phyloP scores from a whole-genome alignment of 2,888 invertebrate species.

The Ceraclea dissimilis region DNA sequence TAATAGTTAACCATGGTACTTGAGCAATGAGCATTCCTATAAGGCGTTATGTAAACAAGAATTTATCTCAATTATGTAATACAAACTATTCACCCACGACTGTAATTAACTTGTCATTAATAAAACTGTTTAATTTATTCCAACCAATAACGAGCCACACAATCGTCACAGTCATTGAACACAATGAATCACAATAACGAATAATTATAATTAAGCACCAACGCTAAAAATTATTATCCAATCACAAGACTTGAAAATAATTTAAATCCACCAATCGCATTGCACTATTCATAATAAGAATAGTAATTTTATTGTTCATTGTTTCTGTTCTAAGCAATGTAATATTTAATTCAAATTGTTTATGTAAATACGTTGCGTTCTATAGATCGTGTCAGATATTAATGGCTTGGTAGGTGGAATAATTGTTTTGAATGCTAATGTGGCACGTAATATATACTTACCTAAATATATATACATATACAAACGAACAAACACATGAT shows the following conservation, averaged over 20 bases:
- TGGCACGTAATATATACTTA: background rate
- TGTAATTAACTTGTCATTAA: no score
- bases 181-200: no score
- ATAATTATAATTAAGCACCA: no score
- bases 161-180: no score
- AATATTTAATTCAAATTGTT: background rate
- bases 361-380: background rate
- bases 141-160: no score
- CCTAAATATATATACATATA: background rate
- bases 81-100: no score
- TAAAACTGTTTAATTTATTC: no score
- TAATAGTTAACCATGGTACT: no score
- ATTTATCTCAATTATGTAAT: no score
- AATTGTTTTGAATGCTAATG: constrained; percentile 2
- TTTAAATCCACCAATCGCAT: background rate
- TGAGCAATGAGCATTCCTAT: no score
- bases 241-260: background rate
- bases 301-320: constrained; percentile 1
- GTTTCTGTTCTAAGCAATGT: background rate
- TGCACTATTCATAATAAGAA: background rate
- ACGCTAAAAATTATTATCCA: background rate
- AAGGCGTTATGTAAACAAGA: no score
- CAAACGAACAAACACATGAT: background rate
- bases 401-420: background rate
- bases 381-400: background rate